A percentile compares a stretch with the other conserved stretches of the same genome.
Evolutionary conservation across 2,888 invertebrate genomes (phyloP).

Genomic region (Scaptomyza parva): DNA sequence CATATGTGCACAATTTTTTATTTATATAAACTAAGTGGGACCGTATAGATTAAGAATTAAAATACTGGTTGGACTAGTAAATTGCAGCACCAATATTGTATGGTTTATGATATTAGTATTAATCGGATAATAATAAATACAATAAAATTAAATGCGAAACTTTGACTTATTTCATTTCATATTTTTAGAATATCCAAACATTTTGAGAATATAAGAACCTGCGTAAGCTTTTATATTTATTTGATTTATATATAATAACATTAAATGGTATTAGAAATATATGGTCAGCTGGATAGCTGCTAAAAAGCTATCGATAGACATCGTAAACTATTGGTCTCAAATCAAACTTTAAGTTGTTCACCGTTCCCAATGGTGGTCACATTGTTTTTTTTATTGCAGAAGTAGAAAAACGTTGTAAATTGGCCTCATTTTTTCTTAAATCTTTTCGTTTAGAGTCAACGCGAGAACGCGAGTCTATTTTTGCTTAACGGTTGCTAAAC

Average conservation of each 20-base stretch:
- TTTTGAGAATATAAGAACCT: no score
- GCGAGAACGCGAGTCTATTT: constrained; percentile 18
- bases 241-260: background rate
- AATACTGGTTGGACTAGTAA: background rate
- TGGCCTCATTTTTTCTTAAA: constrained; percentile 38
- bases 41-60: background rate
- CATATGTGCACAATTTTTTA: background rate
- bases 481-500: constrained; percentile 2
- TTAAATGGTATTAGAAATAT: background rate
- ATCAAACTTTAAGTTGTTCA: background rate
- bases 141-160: background rate
- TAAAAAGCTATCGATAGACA: constrained; percentile 21
- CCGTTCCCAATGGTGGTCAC: constrained; percentile 7
- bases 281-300: background rate
- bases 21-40: constrained; percentile 1
- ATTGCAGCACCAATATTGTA: background rate
- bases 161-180: no score
- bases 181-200: no score
- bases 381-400: constrained; percentile 25
- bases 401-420: constrained; percentile 44
- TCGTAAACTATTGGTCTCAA: background rate
- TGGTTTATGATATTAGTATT: background rate
- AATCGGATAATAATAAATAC: background rate
- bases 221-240: background rate
- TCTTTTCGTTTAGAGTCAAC: constrained; percentile 15